A percentile compares a stretch with the other conserved stretches of the same genome.
Evolutionary conservation across 2,888 invertebrate genomes (phyloP).

Genomic region (Achlya flavicornis): DNA sequence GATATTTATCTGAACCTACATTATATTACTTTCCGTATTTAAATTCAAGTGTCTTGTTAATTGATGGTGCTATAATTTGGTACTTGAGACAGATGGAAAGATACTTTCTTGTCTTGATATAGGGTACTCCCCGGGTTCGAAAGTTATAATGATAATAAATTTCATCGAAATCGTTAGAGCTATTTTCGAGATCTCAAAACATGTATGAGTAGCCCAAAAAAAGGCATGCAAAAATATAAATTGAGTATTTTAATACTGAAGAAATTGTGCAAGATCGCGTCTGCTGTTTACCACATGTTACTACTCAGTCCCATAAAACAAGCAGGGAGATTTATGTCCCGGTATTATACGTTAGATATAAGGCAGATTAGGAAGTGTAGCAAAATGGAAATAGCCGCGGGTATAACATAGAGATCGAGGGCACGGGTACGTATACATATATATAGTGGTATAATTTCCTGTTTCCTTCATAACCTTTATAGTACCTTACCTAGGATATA

Average conservation of each 20-base stretch:
- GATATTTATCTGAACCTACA: too few species aligned
- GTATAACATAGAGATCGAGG: constrained; percentile 14
- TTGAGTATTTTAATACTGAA: background rate
- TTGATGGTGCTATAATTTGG: too few species aligned
- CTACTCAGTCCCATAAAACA: background rate
- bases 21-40: too few species aligned
- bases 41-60: too few species aligned
- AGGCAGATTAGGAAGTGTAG: constrained; percentile 28
- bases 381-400: constrained; percentile 27
- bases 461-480: background rate
- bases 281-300: background rate
- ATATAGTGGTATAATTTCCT: background rate
- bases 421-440: background rate
- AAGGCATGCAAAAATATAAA: background rate
- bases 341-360: constrained; percentile 26
- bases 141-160: too few species aligned
- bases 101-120: too few species aligned
- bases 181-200: too few species aligned
- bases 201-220: too few species aligned
- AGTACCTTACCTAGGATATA: background rate
- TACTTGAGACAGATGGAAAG: too few species aligned
- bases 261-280: background rate
- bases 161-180: too few species aligned
- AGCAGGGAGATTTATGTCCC: constrained; percentile 28
- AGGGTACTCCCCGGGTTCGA: too few species aligned